Conservation (phyloP, 2,888 invertebrate species). For the Acanthosoma haemorrhoidale region DNA sequence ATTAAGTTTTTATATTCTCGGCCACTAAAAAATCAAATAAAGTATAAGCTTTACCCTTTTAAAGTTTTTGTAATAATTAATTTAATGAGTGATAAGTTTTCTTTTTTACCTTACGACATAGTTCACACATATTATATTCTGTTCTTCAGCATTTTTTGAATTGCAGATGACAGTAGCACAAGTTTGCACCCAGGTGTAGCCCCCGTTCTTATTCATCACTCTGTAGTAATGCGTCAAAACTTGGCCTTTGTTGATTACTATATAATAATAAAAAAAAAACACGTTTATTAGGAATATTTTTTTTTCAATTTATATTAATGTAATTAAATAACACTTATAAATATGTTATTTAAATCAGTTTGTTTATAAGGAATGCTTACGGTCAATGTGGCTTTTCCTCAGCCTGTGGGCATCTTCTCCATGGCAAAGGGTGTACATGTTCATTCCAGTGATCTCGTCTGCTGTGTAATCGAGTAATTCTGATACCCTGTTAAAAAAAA, state of each 20-base stretch:
- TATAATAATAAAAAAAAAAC: too few relatives aligned
- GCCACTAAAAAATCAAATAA: constrained; percentile 64
- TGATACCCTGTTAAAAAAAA: constrained; percentile 62
- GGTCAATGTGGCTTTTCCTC: constrained; percentile 88
- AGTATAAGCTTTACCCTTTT: too few relatives aligned
- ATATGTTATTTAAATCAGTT: background rate
- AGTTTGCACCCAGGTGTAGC: constrained; percentile 94
- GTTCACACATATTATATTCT: constrained; percentile 95
- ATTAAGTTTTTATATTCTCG: constrained; percentile 85
- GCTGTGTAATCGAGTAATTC: constrained; percentile 88
- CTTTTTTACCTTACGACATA: constrained; percentile 82
- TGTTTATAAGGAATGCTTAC: constrained; percentile 66
- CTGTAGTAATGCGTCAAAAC: constrained; percentile 93
- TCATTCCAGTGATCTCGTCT: constrained; percentile 89
- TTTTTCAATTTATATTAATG: background rate
- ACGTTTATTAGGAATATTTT: background rate
- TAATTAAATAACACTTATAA: background rate
- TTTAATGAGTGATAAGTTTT: background rate
- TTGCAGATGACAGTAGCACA: constrained; percentile 95
- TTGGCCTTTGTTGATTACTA: constrained; percentile 95
- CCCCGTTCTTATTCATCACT: constrained; percentile 92
- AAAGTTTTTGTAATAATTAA: background rate
- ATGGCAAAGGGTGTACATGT: constrained; percentile 89
- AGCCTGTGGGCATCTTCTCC: constrained; percentile 92
- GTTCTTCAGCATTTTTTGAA: constrained; percentile 92